phyloP scores from a whole-genome alignment of 2,888 invertebrate genomes.

The Cerastis leucographa region DNA sequence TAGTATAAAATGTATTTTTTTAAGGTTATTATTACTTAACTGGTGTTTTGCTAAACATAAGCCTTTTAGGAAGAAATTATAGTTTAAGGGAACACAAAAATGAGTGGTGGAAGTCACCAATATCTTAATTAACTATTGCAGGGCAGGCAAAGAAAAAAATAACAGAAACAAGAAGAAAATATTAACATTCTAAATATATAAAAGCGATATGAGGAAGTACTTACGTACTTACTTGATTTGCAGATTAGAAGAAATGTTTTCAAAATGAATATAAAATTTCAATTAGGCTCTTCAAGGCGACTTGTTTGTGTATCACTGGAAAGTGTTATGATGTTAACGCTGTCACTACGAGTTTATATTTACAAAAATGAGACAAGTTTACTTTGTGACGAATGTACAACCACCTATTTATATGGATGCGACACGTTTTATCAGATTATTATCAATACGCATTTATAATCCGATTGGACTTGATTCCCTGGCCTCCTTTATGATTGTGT shows the following conservation, averaged over 20 bases:
- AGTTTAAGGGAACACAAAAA: background rate
- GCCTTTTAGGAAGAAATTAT: too few relatives aligned
- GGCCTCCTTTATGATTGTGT: conserved; percentile 50
- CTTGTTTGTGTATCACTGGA: conserved; percentile 29
- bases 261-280: background rate
- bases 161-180: background rate
- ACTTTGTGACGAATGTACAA: too few relatives aligned
- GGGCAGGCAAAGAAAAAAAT: background rate
- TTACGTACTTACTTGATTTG: conserved; percentile 57
- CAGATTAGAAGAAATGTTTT: conserved; percentile 4
- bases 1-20: too few relatives aligned
- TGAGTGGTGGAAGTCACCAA: background rate
- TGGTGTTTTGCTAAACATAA: too few relatives aligned
- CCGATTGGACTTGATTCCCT: conserved; percentile 42
- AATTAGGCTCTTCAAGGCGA: conserved; percentile 26
- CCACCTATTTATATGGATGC: conserved; percentile 58
- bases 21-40: too few relatives aligned
- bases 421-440: conserved; percentile 53
- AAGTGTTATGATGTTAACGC: conserved; percentile 33
- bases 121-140: background rate
- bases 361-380: too few relatives aligned
- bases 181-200: background rate
- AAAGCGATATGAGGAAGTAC: conserved; percentile 11
- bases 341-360: background rate
- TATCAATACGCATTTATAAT: conserved; percentile 40